These are phyloP conservation scores for Nycticebus coucang DNA, from an alignment of 2,113 vertebrate species.

Conservation along the genomic window DNA sequence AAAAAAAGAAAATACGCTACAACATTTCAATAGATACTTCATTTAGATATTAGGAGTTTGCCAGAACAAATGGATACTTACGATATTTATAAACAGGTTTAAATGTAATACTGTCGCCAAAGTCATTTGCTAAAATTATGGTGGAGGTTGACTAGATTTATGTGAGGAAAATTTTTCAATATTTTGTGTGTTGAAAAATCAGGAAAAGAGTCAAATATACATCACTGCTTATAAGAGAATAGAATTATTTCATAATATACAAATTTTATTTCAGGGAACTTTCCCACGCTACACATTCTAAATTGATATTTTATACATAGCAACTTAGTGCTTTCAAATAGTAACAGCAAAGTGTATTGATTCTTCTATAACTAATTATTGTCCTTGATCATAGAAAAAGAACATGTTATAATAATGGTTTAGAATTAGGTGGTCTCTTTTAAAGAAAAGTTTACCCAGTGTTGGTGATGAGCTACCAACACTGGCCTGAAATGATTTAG, in stretches of 20 bases:
- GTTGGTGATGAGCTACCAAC: background rate
- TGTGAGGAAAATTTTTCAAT: background rate
- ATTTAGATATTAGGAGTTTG: background rate
- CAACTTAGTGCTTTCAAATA: background rate
- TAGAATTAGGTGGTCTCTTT: background rate
- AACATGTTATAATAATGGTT: background rate
- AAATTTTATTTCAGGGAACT: conserved; percentile 1
- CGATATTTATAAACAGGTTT: background rate
- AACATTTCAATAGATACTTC: conserved; percentile 44
- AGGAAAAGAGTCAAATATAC: background rate
- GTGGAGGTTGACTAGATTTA: background rate
- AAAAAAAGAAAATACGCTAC: conserved; percentile 13
- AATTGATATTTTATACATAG: background rate
- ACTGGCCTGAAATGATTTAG: background rate
- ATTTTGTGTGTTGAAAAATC: conserved; percentile 34
- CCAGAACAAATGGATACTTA: background rate
- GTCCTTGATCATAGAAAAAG: background rate
- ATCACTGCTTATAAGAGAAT: background rate
- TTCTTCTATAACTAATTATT: background rate
- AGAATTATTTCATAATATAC: background rate
- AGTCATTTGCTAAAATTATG: background rate
- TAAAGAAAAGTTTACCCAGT: background rate
- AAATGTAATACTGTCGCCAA: conserved; percentile 47
- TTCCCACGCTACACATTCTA: background rate
- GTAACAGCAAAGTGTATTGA: background rate